phyloP scores from a whole-genome alignment of 2,888 invertebrate genomes.

The Trichopoda pennipes region DNA sequence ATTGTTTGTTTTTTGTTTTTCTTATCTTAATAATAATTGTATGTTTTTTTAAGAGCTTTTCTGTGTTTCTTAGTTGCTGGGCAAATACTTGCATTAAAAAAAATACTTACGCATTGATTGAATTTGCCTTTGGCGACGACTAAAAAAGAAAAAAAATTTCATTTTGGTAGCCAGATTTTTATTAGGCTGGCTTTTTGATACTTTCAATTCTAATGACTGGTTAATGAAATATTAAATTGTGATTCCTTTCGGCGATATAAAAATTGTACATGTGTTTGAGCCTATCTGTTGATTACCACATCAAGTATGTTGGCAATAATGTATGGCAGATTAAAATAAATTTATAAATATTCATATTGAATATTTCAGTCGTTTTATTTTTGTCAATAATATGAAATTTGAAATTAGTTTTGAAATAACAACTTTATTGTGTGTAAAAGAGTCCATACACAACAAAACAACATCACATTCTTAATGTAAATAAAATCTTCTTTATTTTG shows the following conservation, averaged over 20 bases:
- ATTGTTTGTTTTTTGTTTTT: constrained; percentile 1
- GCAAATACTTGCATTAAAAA: constrained; percentile 19
- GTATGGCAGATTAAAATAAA: constrained; percentile 25
- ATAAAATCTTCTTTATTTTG: too few relatives aligned
- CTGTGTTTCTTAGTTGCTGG: constrained; percentile 39
- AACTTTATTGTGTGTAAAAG: too few relatives aligned
- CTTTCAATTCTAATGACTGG: constrained; percentile 64
- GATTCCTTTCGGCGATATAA: constrained; percentile 41
- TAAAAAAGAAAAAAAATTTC: background rate
- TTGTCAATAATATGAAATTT: too few relatives aligned
- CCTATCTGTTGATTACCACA: constrained; percentile 14
- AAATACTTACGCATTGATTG: constrained; percentile 67
- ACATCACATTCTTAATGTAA: too few relatives aligned
- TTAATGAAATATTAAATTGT: constrained; percentile 68
- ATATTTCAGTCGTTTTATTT: constrained; percentile 10
- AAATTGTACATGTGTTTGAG: background rate
- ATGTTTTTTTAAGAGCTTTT: constrained; percentile 29
- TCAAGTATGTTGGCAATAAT: constrained; percentile 28
- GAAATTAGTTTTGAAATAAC: too few relatives aligned
- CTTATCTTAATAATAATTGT: constrained; percentile 48
- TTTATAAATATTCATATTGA: constrained; percentile 41
- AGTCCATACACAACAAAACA: too few relatives aligned
- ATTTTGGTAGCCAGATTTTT: constrained; percentile 52
- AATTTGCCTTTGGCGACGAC: constrained; percentile 56
- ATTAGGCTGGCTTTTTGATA: constrained; percentile 24